Conservation (phyloP, 2,888 invertebrate genomes). For the Palloptera scutellata region DNA sequence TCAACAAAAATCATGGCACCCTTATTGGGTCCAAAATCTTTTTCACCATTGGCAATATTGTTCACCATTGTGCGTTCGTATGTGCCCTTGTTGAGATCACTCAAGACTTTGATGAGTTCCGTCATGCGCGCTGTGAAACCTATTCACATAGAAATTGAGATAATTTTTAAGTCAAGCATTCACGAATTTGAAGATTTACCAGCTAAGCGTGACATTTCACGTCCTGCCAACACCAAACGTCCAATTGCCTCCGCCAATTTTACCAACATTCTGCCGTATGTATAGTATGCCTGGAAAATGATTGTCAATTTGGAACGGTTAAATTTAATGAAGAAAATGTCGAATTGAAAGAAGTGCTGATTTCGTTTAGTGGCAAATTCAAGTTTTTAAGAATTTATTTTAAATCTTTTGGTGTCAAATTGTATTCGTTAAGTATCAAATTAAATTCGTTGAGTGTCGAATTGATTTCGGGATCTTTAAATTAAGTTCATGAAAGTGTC, state of each 20-base stretch:
- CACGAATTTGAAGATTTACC: constrained; percentile 65
- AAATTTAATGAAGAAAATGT: neutral
- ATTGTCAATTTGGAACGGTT: neutral
- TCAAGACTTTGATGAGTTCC: constrained; percentile 83
- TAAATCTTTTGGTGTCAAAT: too few species aligned
- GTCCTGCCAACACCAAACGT: constrained; percentile 90
- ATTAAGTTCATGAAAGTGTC: too few species aligned
- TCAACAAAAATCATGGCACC: constrained; percentile 85
- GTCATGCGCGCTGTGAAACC: constrained; percentile 90
- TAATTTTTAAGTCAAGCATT: neutral
- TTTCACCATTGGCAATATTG: constrained; percentile 55
- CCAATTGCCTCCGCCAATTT: constrained; percentile 98
- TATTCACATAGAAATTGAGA: constrained; percentile 21
- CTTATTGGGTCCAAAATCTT: constrained; percentile 72
- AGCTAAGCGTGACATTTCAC: constrained; percentile 92
- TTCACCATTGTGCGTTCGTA: constrained; percentile 71
- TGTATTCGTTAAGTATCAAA: too few species aligned
- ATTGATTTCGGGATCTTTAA: too few species aligned
- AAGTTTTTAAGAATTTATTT: too few species aligned
- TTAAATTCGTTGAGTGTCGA: too few species aligned
- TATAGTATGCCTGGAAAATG: constrained; percentile 82
- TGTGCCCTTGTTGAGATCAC: constrained; percentile 81
- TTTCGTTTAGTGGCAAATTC: too few species aligned
- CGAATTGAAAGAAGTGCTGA: too few species aligned
- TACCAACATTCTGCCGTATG: constrained; percentile 81